phyloP scores from a whole-genome alignment of 2,888 invertebrate genomes.

The Scaeva pyrastri region DNA sequence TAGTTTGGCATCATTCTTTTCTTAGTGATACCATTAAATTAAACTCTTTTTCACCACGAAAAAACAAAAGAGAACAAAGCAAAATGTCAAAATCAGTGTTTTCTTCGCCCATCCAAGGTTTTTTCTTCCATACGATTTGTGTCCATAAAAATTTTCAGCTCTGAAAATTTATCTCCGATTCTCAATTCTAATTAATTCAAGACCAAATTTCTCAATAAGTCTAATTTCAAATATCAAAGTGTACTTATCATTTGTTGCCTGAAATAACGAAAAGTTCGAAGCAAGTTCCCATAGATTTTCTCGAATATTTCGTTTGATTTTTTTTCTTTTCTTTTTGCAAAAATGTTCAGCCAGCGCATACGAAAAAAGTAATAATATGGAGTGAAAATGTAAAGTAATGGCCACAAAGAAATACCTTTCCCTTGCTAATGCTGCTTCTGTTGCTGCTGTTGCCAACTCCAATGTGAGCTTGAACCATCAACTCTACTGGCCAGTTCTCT shows the following conservation, averaged over 20 bases:
- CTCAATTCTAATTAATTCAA: slow-evolving; percentile 21
- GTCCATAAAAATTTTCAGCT: slow-evolving; percentile 60
- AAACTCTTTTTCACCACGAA: slow-evolving; percentile 33
- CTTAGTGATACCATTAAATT: neutral
- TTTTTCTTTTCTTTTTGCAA: slow-evolving; percentile 40
- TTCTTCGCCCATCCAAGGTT: slow-evolving; percentile 71
- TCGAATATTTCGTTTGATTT: neutral
- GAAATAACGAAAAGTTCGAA: neutral
- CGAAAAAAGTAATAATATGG: slow-evolving; percentile 63
- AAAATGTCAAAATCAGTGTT: slow-evolving; percentile 73
- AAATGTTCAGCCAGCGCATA: slow-evolving; percentile 69
- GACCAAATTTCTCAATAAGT: neutral
- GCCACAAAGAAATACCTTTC: slow-evolving; percentile 75
- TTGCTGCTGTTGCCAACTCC: slow-evolving; percentile 73
- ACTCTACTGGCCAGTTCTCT: slow-evolving; percentile 36
- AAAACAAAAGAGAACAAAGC: slow-evolving; percentile 64
- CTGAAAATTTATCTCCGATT: slow-evolving; percentile 53
- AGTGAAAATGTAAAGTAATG: slow-evolving; percentile 74
- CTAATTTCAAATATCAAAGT: neutral
- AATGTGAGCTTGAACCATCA: slow-evolving; percentile 35
- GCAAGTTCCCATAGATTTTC: neutral
- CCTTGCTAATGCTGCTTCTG: slow-evolving; percentile 68
- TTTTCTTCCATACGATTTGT: slow-evolving; percentile 69
- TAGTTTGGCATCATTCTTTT: slow-evolving; percentile 21
- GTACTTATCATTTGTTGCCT: neutral